Conservation (phyloP, 2,797 vertebrate species). For the Galaxias olidus region DNA sequence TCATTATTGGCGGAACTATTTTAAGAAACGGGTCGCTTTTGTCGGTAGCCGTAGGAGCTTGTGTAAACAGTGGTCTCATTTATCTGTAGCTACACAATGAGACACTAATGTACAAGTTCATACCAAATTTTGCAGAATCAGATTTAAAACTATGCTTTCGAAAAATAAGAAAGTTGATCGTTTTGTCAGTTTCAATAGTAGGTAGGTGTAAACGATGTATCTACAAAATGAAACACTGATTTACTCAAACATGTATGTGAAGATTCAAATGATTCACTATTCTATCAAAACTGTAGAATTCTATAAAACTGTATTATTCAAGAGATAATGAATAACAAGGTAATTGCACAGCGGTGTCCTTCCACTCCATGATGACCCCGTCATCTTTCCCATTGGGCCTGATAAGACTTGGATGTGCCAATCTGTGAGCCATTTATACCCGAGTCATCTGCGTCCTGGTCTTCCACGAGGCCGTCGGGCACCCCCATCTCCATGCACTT, state of each 20-base stretch:
- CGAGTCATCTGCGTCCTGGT: constrained; percentile 94
- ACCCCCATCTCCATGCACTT: constrained; percentile 98
- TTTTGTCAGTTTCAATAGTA: constrained; percentile 13
- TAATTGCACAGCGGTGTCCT: too few species aligned
- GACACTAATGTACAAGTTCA: too few species aligned
- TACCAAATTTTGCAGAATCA: too few species aligned
- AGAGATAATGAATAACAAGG: too few species aligned
- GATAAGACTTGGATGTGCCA: too few species aligned
- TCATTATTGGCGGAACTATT: constrained; percentile 52
- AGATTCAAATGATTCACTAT: too few species aligned
- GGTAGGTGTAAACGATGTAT: background rate
- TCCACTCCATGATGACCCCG: too few species aligned
- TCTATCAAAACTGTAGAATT: too few species aligned
- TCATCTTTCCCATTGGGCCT: too few species aligned
- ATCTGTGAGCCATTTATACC: constrained; percentile 68
- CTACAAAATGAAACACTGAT: background rate
- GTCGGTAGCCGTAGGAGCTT: constrained; percentile 21
- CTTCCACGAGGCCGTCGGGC: constrained; percentile 85
- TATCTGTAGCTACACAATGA: too few species aligned
- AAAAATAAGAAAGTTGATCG: background rate
- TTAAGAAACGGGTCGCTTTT: constrained; percentile 39
- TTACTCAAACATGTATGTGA: background rate
- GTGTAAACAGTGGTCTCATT: constrained; percentile 19
- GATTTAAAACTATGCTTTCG: too few species aligned
- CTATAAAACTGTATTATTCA: too few species aligned